These are phyloP conservation scores for Polypterus bichir DNA, from an alignment of 2,113 vertebrate genomes.

Conservation along the genomic window DNA sequence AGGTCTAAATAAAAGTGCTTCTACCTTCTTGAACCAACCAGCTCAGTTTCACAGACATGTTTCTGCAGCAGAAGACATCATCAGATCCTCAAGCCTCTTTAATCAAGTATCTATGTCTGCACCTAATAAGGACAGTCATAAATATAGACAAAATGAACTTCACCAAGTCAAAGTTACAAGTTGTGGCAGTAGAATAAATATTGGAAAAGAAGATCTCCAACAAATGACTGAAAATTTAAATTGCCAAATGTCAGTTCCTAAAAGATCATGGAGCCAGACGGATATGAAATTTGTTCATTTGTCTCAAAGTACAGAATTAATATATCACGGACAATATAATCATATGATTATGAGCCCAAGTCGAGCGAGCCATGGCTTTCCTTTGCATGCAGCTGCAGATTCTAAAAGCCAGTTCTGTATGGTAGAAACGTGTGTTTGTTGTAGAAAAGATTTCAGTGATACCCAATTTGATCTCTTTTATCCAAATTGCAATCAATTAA, in stretches of 20 bases:
- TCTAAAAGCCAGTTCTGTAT: slow-evolving; percentile 31
- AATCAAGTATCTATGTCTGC: slow-evolving; percentile 27
- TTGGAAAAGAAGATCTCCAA: slow-evolving; percentile 32
- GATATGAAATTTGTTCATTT: slow-evolving; percentile 71
- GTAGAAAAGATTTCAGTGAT: slow-evolving; percentile 69
- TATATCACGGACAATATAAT: slow-evolving; percentile 72
- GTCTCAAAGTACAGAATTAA: slow-evolving; percentile 68
- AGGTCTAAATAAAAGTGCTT: slow-evolving; percentile 35
- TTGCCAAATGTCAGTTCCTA: slow-evolving; percentile 62
- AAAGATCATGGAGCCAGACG: slow-evolving; percentile 66
- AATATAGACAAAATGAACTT: slow-evolving; percentile 20
- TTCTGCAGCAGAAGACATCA: slow-evolving; percentile 26
- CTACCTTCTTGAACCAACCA: slow-evolving; percentile 56
- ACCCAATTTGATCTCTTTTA: slow-evolving; percentile 72
- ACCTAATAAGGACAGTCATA: slow-evolving; percentile 20
- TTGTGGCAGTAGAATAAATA: slow-evolving; percentile 21
- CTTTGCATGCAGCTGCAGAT: slow-evolving; percentile 39
- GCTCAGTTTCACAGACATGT: slow-evolving; percentile 26
- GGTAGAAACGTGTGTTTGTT: slow-evolving; percentile 41
- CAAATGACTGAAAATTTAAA: slow-evolving; percentile 51
- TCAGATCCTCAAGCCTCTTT: slow-evolving; percentile 20
- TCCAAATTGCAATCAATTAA: slow-evolving; percentile 49
- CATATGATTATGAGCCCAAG: slow-evolving; percentile 49
- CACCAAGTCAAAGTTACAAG: slow-evolving; percentile 16
- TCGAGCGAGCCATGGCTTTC: slow-evolving; percentile 32